A percentile compares a stretch with the other conserved stretches of the same genome.
Conservation (phyloP, 2,797 vertebrate species). For the Austrolebias charrua region DNA sequence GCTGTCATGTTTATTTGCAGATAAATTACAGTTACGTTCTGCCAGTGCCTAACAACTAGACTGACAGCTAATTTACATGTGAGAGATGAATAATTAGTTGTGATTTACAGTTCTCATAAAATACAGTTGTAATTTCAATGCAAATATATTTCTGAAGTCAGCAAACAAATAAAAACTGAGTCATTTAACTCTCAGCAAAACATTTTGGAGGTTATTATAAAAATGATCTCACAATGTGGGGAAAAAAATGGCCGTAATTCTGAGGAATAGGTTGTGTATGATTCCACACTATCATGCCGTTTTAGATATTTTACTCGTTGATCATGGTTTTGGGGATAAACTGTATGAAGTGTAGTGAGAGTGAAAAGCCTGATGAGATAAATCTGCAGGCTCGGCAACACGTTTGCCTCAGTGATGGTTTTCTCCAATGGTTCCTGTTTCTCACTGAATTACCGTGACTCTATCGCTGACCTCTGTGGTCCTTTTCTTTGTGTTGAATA, state of each 20-base stretch:
- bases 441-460: constrained; percentile 26
- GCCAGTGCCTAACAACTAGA: neutral
- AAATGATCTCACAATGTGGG: too few species aligned
- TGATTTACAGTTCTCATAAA: neutral
- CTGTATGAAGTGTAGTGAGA: constrained; percentile 1
- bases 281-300: constrained; percentile 5
- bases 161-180: too few species aligned
- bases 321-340: constrained; percentile 5
- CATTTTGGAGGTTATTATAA: too few species aligned
- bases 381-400: constrained; percentile 31
- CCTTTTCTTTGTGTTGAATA: constrained; percentile 34
- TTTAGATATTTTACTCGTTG: constrained; percentile 7
- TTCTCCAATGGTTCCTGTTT: constrained; percentile 22
- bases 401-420: constrained; percentile 39
- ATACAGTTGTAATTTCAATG: neutral
- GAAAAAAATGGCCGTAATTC: neutral
- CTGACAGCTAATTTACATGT: neutral
- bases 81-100: constrained; percentile 1
- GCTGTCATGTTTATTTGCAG: neutral
- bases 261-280: constrained; percentile 2
- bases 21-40: neutral
- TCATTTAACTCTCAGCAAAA: too few species aligned
- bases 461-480: constrained; percentile 39
- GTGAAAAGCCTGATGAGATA: constrained; percentile 28
- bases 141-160: neutral